Conservation (phyloP, 1,140 invertebrate genomes). For the Colletes gigas region DNA sequence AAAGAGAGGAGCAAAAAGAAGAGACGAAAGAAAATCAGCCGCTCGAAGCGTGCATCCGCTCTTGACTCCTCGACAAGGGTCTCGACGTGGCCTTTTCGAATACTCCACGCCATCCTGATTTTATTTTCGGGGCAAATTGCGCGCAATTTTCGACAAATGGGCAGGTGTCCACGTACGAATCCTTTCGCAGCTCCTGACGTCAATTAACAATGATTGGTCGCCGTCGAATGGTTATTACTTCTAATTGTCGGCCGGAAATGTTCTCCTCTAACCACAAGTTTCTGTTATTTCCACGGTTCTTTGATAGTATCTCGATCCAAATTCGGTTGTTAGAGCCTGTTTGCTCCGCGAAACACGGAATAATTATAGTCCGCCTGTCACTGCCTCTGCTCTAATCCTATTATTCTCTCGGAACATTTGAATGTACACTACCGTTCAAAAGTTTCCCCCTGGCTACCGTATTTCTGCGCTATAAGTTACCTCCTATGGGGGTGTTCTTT, state of each 20-base stretch:
- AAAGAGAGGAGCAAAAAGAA: constrained; percentile 31
- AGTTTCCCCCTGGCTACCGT: too few species aligned
- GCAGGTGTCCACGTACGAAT: constrained; percentile 40
- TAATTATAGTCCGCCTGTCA: constrained; percentile 43
- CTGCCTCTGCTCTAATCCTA: constrained; percentile 35
- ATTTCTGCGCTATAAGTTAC: too few species aligned
- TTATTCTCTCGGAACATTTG: constrained; percentile 9
- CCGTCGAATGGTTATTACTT: constrained; percentile 61
- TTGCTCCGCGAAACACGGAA: constrained; percentile 23
- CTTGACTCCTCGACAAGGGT: constrained; percentile 27
- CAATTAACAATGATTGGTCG: constrained; percentile 68
- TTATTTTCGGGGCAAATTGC: constrained; percentile 53
- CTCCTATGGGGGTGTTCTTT: too few species aligned
- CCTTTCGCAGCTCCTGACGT: constrained; percentile 56
- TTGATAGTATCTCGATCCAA: constrained; percentile 62
- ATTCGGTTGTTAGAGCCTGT: constrained; percentile 51
- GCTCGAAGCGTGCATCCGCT: constrained; percentile 67
- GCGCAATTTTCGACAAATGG: constrained; percentile 56
- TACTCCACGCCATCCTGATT: constrained; percentile 45
- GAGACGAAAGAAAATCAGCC: constrained; percentile 64
- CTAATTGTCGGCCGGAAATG: constrained; percentile 63
- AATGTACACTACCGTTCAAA: not conserved
- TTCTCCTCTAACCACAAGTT: constrained; percentile 24
- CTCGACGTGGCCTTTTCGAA: constrained; percentile 43
- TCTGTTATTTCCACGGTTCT: constrained; percentile 28